Percentiles rank a stretch among this genome's conserved stretches.
Conservation (phyloP, 2,797 vertebrate species). For the Acipenser ruthenus region DNA sequence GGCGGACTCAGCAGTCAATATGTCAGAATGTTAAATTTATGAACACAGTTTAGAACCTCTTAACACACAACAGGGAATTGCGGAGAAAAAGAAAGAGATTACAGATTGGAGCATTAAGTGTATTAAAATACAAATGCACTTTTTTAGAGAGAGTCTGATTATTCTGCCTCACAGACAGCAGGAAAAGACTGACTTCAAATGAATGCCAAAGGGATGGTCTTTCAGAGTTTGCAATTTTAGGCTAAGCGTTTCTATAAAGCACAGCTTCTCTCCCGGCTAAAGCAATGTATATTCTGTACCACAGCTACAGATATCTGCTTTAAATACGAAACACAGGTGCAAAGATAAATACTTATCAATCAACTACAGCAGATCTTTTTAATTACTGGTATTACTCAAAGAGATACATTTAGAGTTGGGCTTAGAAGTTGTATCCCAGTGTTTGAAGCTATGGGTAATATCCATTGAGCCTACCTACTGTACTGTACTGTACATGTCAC, state of each 20-base stretch:
- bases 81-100: background rate
- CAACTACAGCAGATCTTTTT: no score
- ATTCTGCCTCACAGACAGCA: background rate
- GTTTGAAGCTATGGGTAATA: no score
- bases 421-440: no score
- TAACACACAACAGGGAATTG: slow-evolving; percentile 5
- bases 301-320: no score
- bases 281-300: no score
- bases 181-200: background rate
- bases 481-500: no score
- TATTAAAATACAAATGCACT: background rate
- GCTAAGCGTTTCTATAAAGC: background rate
- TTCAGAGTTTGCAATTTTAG: background rate
- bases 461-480: no score
- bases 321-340: no score
- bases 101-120: background rate
- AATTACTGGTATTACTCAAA: no score
- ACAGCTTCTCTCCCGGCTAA: background rate
- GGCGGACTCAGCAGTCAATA: slow-evolving; percentile 1
- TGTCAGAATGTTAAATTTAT: slow-evolving; percentile 1
- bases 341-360: no score
- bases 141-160: background rate
- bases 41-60: background rate
- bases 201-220: background rate
- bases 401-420: no score